phyloP scores from a whole-genome alignment of 2,797 vertebrate genomes.

The Enteromius viviparus region DNA sequence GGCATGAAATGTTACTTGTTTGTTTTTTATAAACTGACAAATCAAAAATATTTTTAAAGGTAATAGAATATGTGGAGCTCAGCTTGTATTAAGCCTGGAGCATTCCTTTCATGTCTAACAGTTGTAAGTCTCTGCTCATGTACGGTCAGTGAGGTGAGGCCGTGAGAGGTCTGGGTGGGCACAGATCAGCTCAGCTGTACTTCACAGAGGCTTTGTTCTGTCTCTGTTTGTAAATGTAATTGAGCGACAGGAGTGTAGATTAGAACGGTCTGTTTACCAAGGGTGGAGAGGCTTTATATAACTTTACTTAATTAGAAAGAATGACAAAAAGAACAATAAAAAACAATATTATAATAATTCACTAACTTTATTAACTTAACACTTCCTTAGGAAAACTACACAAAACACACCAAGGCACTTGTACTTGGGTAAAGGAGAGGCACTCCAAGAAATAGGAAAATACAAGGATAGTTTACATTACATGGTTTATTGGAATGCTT shows the following conservation, averaged over 20 bases:
- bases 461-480: neutral
- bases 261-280: constrained; percentile 69
- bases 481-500: neutral
- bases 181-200: constrained; percentile 17
- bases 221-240: constrained; percentile 18
- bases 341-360: constrained; percentile 12
- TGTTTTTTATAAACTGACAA: neutral
- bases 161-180: constrained; percentile 3
- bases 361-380: neutral
- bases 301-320: constrained; percentile 29
- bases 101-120: neutral
- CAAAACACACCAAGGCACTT: neutral
- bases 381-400: neutral
- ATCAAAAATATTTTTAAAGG: neutral
- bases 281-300: constrained; percentile 59
- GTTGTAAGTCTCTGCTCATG: neutral
- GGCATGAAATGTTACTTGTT: neutral
- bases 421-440: neutral
- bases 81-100: neutral
- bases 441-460: neutral
- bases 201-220: constrained; percentile 19
- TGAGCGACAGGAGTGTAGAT: constrained; percentile 64
- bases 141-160: neutral
- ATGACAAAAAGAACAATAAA: neutral
- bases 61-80: neutral